Evolutionary conservation across 2,888 invertebrate genomes (phyloP).

Genomic region (Suillia variegata): DNA sequence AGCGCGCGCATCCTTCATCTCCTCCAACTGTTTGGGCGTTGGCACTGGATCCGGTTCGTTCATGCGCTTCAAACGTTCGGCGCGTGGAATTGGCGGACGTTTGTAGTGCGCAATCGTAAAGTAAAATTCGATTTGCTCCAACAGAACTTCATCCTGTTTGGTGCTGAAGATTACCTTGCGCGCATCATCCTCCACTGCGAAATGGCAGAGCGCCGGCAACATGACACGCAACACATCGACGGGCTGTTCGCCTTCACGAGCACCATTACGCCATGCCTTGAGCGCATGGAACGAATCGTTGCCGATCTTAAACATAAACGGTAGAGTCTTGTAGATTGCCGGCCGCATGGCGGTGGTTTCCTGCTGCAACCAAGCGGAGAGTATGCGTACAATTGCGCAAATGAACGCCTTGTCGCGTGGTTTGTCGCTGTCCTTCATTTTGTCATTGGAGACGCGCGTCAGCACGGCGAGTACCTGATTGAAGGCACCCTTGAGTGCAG

Average conservation of each 20-base stretch:
- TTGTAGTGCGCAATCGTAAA: conserved; percentile 88
- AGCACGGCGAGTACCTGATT: conserved; percentile 79
- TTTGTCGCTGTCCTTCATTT: conserved; percentile 72
- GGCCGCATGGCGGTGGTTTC: conserved; percentile 87
- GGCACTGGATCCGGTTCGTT: conserved; percentile 78
- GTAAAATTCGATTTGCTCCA: conserved; percentile 80
- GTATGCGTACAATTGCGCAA: conserved; percentile 82
- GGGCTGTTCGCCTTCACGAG: conserved; percentile 64
- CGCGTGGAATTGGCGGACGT: conserved; percentile 79
- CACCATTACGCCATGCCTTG: conserved; percentile 72
- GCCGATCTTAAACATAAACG: conserved; percentile 78
- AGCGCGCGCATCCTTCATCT: conserved; percentile 82
- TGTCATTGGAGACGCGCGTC: conserved; percentile 75
- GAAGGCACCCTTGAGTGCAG: conserved; percentile 87
- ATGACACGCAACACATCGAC: conserved; percentile 80
- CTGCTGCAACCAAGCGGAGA: conserved; percentile 89
- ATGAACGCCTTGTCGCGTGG: conserved; percentile 77
- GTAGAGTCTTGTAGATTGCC: conserved; percentile 80
- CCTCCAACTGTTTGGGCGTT: conserved; percentile 75
- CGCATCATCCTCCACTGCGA: conserved; percentile 88
- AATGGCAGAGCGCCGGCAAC: conserved; percentile 87
- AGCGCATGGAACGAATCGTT: conserved; percentile 83
- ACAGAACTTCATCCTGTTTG: conserved; percentile 80
- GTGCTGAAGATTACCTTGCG: conserved; percentile 77
- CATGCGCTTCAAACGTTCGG: conserved; percentile 76